Evolutionary conservation across 2,113 vertebrate species (phyloP), one percentile per base, ranked within the genome.

Genomic region (Stigmatopora nigra): DNA sequence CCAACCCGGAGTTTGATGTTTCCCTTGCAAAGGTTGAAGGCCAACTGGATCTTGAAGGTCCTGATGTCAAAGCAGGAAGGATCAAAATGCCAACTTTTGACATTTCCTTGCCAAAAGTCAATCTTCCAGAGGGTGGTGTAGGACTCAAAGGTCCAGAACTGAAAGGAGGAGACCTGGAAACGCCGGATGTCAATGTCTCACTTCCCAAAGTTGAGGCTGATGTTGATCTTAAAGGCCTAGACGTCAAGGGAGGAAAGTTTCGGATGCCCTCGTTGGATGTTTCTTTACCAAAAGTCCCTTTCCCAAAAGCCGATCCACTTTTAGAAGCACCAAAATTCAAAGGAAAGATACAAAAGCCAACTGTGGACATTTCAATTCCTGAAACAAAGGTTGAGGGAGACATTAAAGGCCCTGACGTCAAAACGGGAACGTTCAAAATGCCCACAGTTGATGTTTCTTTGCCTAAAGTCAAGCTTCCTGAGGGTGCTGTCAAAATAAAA

Each of bases 1-100:
- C 75, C 22, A 67, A 88, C 5, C 85, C 88, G 0, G 73, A 72
- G 9, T 17, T 86, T 4, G 71, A 88, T 20, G 56, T 91, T 1
- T 87, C 87, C 0, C 67, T 89, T 1, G 86, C 87, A 1, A 77
- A 84, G 53, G 5, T 22, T 58, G 72, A 64, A 1, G 61, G 41
- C 45, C 75, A 74, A 19, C 20, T 80, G 9, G 64, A 73, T 48
- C 4, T 76, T 61, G 51, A 75, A n/a, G 48, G n/a, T 8, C 48
- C 3, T 51, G 17, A 51, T 1, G 17, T 2, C 0, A 51, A 19
- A 51, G 48, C 36, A 46, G 59, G 38, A 20, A 46, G 45, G 19
- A 14, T 61, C 2, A 67, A 75, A 61, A 78, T 68, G 70, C 77
- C 84, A 17, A 79, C 70, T 45, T 57, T 79, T 1, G 63, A 87